These are phyloP conservation scores for Ictidomys tridecemlineatus DNA, from an alignment of 2,113 vertebrate species.

Conservation along the genomic window DNA sequence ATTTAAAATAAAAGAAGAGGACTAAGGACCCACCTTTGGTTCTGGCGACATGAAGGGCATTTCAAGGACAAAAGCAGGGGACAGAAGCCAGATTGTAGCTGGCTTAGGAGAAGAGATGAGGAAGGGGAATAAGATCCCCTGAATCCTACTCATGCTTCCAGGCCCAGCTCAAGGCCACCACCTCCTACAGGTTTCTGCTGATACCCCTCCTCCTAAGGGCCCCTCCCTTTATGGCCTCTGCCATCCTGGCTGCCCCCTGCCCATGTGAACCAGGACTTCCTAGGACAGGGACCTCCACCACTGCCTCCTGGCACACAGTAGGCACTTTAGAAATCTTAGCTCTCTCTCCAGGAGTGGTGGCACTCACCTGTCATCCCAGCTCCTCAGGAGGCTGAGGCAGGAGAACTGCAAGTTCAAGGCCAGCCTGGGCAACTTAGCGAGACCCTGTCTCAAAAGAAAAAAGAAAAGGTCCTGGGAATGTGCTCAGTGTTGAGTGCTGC, in stretches of 20 bases:
- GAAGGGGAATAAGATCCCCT: rapidly evolving
- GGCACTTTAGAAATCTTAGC: not conserved
- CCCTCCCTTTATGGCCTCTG: not conserved
- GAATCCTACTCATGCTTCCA: not conserved
- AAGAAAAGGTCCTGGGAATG: too few species aligned
- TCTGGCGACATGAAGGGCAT: not conserved
- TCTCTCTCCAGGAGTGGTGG: too few species aligned
- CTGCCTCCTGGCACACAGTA: not conserved
- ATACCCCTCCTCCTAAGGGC: not conserved
- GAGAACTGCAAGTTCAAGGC: too few species aligned
- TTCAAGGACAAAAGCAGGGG: not conserved
- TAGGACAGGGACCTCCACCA: not conserved
- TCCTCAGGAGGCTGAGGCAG: too few species aligned
- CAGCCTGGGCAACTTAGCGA: too few species aligned
- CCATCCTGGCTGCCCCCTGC: not conserved
- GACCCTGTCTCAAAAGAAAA: too few species aligned
- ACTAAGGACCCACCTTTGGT: not conserved
- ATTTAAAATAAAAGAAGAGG: not conserved
- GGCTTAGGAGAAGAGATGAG: not conserved
- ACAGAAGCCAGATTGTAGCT: not conserved
- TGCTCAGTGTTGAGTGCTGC: too few species aligned
- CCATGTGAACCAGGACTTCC: not conserved
- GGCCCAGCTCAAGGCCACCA: not conserved
- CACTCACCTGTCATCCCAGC: too few species aligned
- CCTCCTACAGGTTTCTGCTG: not conserved